Conservation (phyloP, 92 coral and sea anemone genomes). For the Hydrozoanthus gracilis region DNA sequence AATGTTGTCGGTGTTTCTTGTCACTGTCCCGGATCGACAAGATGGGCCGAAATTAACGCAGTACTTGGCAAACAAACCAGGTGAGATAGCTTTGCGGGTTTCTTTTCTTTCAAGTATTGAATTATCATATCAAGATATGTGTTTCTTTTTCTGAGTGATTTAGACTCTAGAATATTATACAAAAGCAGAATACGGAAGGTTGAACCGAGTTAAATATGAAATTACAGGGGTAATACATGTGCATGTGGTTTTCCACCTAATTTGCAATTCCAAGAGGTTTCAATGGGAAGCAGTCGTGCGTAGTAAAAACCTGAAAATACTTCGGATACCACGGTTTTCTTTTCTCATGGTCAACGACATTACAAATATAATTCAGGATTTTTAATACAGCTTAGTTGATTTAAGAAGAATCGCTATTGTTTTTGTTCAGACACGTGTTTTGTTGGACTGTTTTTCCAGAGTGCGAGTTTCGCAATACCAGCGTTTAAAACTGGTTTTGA, state of each 20-base stretch:
- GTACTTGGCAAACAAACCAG: constrained; percentile 76
- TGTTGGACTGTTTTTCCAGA: not conserved
- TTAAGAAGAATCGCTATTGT: not conserved
- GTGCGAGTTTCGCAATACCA: not conserved
- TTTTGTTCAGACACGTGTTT: constrained; percentile 30
- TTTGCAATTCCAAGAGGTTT: constrained; percentile 62
- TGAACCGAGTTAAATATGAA: not conserved
- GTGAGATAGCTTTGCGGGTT: constrained; percentile 52
- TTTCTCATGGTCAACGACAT: not conserved
- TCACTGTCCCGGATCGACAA: constrained; percentile 80
- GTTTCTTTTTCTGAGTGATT: not conserved
- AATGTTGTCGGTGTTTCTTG: constrained; percentile 85
- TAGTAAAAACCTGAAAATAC: not conserved
- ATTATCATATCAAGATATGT: not conserved
- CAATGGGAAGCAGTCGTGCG: constrained; percentile 29
- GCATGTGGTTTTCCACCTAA: constrained; percentile 66
- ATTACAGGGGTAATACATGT: not conserved
- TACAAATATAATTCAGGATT: not conserved
- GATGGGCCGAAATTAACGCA: constrained; percentile 92
- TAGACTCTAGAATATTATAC: not conserved
- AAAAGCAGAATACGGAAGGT: constrained; percentile 20
- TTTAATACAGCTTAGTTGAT: not conserved
- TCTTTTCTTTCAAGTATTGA: not conserved
- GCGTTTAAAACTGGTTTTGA: not conserved
- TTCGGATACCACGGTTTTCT: not conserved